Evolutionary conservation across 2,888 invertebrate species (phyloP), one percentile per base, ranked within the genome.

Genomic region (Drosophila eohydei): DNA sequence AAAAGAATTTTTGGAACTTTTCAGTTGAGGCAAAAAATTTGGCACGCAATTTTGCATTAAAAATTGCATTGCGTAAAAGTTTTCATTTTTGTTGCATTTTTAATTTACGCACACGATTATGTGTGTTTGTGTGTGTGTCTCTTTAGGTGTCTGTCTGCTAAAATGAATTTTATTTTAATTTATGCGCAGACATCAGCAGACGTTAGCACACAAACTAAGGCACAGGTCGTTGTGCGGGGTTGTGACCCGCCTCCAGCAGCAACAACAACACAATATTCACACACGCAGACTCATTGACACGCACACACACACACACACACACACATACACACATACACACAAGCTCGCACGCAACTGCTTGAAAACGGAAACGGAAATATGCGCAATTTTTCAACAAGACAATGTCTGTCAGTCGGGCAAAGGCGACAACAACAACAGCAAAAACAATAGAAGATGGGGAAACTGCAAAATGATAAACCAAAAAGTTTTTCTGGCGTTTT

Each of bases 311-410:
- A 54, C 16, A 26, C 52, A 30, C 36, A 21, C 40, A 46, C 65
- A 46, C 55, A 51, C 26, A 36, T 21, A 16, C 61, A 54, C 16
- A 26, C 52, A 30, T 36, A 21, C 40, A 46, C 65, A 46, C 55
- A 51, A 11, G 26, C 62, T 36, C 41, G 41, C 54, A 38, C 58
- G 61, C 57, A 67, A 55, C 64, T 55, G 61, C 41, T 57, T 61
- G 44, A 56, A 58, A 83, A 76, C 77, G 88, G 85, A 84, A 84
- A 84, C 88, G 83, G 86, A 89, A 85, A 89, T 85, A 89, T 89
- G 88, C 83, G 74, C 88, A 88, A 85, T 89, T 89, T 88, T 88
- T 88, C 90, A 89, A 80, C 72, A 78, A 89, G 78, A 86, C 90
- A 80, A 88, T 78, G 88, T 88, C 90, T 72, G 86, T 52, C 62